Base-by-base conservation (phyloP, 2,888 invertebrate genomes). In the Machimus rusticus region DNA sequence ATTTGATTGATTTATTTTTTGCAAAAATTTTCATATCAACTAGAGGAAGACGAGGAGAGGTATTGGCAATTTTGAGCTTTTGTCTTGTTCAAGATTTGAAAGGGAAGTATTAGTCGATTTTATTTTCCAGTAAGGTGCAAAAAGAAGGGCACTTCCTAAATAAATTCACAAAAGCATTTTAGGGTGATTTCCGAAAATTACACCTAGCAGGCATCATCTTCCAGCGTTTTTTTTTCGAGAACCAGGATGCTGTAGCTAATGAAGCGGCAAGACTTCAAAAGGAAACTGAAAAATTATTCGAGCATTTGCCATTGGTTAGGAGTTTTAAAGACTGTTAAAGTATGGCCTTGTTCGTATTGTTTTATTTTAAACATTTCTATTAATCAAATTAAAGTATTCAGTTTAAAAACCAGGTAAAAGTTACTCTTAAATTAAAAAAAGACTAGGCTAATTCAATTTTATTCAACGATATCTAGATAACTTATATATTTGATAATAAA, bases 1-100 rank as follows among this genome's bases (percentile, higher is more conserved):
- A 79, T 79, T 79, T 79, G 79, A 79, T 79, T 79, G 79, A 79
- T 79, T 51, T 79, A 76, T 43, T 31, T 79, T 46, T 46, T 19
- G 12, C 8, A 19, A 66, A 57, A 66, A 23, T 23, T 66, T 23
- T 23, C 28, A 19, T n/a, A 12, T 9, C 28, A 23, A 23, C n/a
- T n/a, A 51, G 51, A 51, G n/a, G 51, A 23, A 12, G 12, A 16
- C 0, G 43, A 46, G 66, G 28, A 9, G 28, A 66, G 23, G 66
- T 2, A 66, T 66, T 66, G 66, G 23, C 66, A 66, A n/a, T 66
- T 66, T 66, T 19, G 6, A 23, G 28, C 12, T 66, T 66, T 66
- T 66, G 66, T 66, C 66, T 66, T 66, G 66, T 0, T 12, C 66
- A 12, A 28, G 28, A 66, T 66, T 66, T 66, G 23, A 66, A 66